phyloP scores from a whole-genome alignment of 2,113 vertebrate species.

The Silurus meridionalis region DNA sequence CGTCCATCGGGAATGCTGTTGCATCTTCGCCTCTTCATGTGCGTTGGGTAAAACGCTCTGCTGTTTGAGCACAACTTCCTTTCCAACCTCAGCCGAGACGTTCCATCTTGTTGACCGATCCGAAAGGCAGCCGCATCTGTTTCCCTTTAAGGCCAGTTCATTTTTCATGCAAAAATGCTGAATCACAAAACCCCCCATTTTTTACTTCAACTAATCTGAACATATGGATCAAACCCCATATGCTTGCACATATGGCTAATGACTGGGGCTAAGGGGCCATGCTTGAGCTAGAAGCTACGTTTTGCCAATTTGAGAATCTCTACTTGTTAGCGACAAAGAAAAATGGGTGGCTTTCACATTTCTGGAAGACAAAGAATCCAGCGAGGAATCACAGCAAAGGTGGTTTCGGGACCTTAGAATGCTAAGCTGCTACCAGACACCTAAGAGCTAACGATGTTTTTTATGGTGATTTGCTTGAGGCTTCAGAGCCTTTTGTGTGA shows the following conservation, averaged over 20 bases:
- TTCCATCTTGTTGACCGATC: not conserved
- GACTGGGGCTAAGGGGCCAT: conserved; percentile 11
- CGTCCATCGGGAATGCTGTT: not conserved
- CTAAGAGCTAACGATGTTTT: not conserved
- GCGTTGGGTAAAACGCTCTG: not conserved
- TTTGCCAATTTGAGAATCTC: not conserved
- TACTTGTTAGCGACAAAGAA: not conserved
- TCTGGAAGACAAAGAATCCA: not conserved
- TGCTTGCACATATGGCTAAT: conserved; percentile 25
- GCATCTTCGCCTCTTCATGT: too few relatives aligned
- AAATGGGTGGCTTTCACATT: not conserved
- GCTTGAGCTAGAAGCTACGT: not conserved
- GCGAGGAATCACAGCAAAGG: not conserved
- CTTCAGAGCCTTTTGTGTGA: not conserved
- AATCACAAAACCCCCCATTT: not conserved
- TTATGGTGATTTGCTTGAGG: not conserved
- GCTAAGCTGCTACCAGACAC: not conserved
- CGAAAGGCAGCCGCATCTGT: not conserved
- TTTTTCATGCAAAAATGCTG: not conserved
- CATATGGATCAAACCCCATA: conserved; percentile 11
- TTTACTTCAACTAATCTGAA: conserved; percentile 8
- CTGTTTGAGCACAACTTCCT: not conserved
- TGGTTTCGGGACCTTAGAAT: not conserved
- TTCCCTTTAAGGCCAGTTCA: not conserved
- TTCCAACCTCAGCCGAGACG: not conserved